Evolutionary conservation across 2,888 invertebrate species (phyloP).

Genomic region (Euplexia lucipara): DNA sequence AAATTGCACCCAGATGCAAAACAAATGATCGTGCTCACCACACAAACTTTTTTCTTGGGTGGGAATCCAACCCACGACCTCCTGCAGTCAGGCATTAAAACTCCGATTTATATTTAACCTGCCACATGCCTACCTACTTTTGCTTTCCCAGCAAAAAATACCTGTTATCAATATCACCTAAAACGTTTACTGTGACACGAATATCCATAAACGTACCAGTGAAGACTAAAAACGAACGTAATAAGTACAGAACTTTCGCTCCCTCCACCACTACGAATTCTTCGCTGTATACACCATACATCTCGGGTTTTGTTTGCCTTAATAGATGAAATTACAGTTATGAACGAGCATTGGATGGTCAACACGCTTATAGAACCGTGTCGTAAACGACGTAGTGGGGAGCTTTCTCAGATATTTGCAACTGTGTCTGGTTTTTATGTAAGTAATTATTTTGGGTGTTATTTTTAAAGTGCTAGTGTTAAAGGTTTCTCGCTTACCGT

Average conservation of each 20-base stretch:
- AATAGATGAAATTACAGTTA: background rate
- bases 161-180: conserved; percentile 28
- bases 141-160: conserved; percentile 22
- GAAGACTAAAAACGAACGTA: conserved; percentile 32
- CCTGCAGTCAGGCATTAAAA: no score
- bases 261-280: background rate
- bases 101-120: no score
- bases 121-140: background rate
- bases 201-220: conserved; percentile 29
- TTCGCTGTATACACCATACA: conserved; percentile 23
- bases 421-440: conserved; percentile 41
- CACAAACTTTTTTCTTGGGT: no score
- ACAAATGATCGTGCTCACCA: no score
- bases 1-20: no score
- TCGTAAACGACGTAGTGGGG: conserved; percentile 21
- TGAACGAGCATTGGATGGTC: conserved; percentile 36
- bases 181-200: conserved; percentile 33
- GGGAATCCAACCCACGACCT: no score
- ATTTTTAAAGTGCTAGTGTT: no score
- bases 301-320: conserved; percentile 21
- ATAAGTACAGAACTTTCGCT: conserved; percentile 55
- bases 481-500: no score
- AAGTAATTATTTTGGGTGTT: no score
- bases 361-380: conserved; percentile 2
- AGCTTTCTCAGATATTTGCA: conserved; percentile 59